A percentile compares a stretch with the other conserved stretches of the same genome.
These are phyloP conservation scores for Acanthis flammea DNA, from an alignment of 2,797 vertebrate species.

Conservation along the genomic window DNA sequence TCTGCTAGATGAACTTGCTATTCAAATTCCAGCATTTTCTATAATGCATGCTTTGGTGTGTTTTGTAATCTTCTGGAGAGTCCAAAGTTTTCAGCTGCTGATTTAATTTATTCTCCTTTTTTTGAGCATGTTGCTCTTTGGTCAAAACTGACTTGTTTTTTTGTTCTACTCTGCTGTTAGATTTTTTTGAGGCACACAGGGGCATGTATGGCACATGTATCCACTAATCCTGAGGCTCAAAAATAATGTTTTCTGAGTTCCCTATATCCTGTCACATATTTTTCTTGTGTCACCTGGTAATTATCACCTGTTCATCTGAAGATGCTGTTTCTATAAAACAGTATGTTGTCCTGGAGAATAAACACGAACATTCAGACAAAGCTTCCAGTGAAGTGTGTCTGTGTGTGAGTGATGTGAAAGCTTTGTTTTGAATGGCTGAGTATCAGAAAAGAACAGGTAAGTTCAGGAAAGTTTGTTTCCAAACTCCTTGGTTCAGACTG, in stretches of 20 bases:
- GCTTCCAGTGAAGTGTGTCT: background rate
- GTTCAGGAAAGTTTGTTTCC: background rate
- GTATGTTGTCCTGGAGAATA: background rate
- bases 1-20: background rate
- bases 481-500: background rate
- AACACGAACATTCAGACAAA: background rate
- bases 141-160: background rate
- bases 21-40: accelerated
- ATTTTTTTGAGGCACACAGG: background rate
- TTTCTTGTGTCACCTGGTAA: background rate
- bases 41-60: background rate
- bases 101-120: background rate
- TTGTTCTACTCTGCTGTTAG: background rate
- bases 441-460: background rate
- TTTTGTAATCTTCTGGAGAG: background rate
- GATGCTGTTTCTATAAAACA: background rate
- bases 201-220: accelerated
- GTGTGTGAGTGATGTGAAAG: background rate
- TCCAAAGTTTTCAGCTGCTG: background rate
- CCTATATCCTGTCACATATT: background rate
- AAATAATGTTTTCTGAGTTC: background rate
- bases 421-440: background rate
- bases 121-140: background rate
- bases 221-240: background rate
- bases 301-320: background rate